These are phyloP conservation scores for Callyntrura sp. DNA, from an alignment of 2,888 invertebrate genomes.

Conservation along the genomic window DNA sequence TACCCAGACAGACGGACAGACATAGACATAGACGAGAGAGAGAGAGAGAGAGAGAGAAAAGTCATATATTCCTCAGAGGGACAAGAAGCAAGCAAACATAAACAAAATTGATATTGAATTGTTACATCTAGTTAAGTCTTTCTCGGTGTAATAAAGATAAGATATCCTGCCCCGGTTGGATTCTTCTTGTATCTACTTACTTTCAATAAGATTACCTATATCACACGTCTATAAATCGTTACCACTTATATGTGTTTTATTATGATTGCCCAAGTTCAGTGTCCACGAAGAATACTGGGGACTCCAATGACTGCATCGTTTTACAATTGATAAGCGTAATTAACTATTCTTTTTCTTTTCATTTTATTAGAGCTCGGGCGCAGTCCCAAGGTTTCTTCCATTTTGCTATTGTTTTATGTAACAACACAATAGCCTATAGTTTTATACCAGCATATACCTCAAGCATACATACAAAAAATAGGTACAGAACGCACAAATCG, in stretches of 20 bases:
- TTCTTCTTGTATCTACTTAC: not conserved
- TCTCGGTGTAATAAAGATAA: constrained; percentile 75
- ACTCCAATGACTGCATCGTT: not conserved
- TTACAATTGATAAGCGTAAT: constrained; percentile 8
- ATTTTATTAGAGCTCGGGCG: not conserved
- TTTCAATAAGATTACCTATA: not conserved
- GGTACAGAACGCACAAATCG: not conserved
- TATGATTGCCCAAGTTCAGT: not conserved
- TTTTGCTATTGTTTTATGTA: not conserved
- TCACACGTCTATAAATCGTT: not conserved
- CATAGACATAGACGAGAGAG: not conserved
- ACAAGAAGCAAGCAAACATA: constrained; percentile 53
- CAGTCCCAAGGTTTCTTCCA: too few species aligned
- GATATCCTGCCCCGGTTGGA: constrained; percentile 19
- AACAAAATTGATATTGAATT: constrained; percentile 73
- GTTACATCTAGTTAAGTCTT: constrained; percentile 64
- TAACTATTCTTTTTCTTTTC: constrained; percentile 1
- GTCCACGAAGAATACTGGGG: not conserved
- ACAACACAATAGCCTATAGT: not conserved
- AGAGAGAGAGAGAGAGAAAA: constrained; percentile 42
- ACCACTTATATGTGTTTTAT: not conserved
- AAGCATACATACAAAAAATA: not conserved
- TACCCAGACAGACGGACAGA: constrained; percentile 18
- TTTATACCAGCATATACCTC: too few species aligned
- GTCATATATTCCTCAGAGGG: constrained; percentile 33